A percentile compares a stretch with the other conserved stretches of the same genome.
These are phyloP conservation scores for Pycnomerus fuliginosus DNA, from an alignment of 2,888 invertebrate genomes.

Conservation along the genomic window DNA sequence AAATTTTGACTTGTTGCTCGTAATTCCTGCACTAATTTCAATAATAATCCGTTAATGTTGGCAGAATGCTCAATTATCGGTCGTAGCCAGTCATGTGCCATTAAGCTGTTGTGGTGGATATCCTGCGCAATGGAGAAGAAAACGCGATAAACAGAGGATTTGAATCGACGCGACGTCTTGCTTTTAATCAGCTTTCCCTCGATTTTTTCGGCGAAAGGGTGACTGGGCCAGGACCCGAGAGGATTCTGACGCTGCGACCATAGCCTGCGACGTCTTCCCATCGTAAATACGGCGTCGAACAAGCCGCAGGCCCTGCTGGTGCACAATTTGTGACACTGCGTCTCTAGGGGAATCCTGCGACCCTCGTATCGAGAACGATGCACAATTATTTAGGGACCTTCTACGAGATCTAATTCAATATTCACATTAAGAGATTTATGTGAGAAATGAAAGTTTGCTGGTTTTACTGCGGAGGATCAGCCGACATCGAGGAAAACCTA, in stretches of 20 bases:
- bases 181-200: slow-evolving; percentile 48
- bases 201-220: too few relatives aligned
- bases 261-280: slow-evolving; percentile 44
- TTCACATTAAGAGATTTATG: slow-evolving; percentile 24
- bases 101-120: slow-evolving; percentile 14
- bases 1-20: slow-evolving; percentile 19
- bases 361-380: slow-evolving; percentile 18
- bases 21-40: slow-evolving; percentile 16
- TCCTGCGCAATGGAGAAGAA: slow-evolving; percentile 41
- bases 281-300: slow-evolving; percentile 38
- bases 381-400: slow-evolving; percentile 26
- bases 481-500: too few relatives aligned
- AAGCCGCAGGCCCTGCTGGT: slow-evolving; percentile 16
- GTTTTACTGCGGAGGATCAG: too few relatives aligned
- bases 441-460: slow-evolving; percentile 16
- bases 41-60: slow-evolving; percentile 18
- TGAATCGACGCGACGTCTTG: slow-evolving; percentile 43
- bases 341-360: slow-evolving; percentile 20
- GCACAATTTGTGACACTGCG: slow-evolving; percentile 1
- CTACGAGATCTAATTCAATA: slow-evolving; percentile 21
- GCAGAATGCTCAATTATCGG: slow-evolving; percentile 18
- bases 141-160: slow-evolving; percentile 46
- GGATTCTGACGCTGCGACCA: too few relatives aligned
- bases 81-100: slow-evolving; percentile 20
- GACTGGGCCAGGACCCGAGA: too few relatives aligned